Percentiles rank a stretch among this genome's conserved stretches.
Evolutionary conservation across 2,888 invertebrate genomes (phyloP).

Genomic region (Drosophila barbarae): DNA sequence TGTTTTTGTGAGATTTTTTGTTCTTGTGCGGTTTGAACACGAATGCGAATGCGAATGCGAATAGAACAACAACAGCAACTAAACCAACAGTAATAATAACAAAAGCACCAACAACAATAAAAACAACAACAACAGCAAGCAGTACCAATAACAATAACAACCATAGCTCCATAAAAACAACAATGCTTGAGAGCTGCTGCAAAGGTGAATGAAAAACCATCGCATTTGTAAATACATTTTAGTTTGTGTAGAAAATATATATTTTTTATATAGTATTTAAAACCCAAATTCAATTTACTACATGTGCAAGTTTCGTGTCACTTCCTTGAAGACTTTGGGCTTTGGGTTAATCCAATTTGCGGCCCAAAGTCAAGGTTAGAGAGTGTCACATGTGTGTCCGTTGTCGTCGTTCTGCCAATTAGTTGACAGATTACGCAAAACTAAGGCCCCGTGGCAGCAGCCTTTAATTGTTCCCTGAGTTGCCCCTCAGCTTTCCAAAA

Average conservation of each 20-base stretch:
- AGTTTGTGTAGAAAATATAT: background rate
- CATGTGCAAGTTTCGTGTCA: background rate
- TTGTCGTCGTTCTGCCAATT: slow-evolving; percentile 51
- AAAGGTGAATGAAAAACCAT: slow-evolving; percentile 33
- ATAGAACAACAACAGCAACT: slow-evolving; percentile 22
- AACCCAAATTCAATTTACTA: background rate
- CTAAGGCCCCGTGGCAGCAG: slow-evolving; percentile 42
- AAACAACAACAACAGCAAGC: slow-evolving; percentile 2
- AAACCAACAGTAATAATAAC: slow-evolving; percentile 8
- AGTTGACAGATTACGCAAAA: slow-evolving; percentile 73
- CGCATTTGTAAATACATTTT: slow-evolving; percentile 9
- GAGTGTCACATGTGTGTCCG: slow-evolving; percentile 7
- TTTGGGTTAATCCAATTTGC: slow-evolving; percentile 55
- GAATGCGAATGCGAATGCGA: slow-evolving; percentile 41
- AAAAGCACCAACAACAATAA: background rate
- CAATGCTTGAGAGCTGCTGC: slow-evolving; percentile 35
- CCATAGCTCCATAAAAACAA: slow-evolving; percentile 7
- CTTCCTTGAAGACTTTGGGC: background rate
- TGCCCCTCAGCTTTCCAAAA: background rate
- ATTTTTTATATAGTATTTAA: background rate
- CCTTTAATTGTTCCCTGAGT: slow-evolving; percentile 36
- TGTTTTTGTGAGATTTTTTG: slow-evolving; percentile 33
- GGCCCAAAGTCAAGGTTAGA: slow-evolving; percentile 17
- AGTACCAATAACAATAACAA: slow-evolving; percentile 1
- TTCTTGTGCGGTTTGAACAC: slow-evolving; percentile 35